Percentiles rank a stretch among this genome's conserved stretches.
Conservation (phyloP, 2,797 vertebrate genomes). For the Hephaestus fuliginosus region DNA sequence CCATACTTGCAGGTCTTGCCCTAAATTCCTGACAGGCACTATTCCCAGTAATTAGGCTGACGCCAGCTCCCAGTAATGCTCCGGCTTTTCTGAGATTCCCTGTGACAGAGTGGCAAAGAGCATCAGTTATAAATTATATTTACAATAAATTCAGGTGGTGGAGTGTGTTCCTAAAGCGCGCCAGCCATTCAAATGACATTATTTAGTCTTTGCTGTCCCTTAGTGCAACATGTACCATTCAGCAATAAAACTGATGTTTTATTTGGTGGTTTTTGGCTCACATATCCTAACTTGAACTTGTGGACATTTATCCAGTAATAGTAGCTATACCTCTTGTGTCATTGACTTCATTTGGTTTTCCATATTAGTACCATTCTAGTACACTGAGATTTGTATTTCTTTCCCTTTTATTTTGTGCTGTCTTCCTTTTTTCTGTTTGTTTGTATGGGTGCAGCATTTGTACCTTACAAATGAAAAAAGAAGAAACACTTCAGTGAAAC, state of each 20-base stretch:
- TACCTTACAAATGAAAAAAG: conserved; percentile 2
- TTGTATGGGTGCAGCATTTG: neutral
- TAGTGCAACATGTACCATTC: conserved; percentile 17
- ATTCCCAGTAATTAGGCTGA: conserved; percentile 87
- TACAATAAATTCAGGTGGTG: conserved; percentile 55
- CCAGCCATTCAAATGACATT: conserved; percentile 45
- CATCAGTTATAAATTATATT: conserved; percentile 67
- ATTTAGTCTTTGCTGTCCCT: conserved; percentile 44
- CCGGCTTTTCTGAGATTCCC: conserved; percentile 74
- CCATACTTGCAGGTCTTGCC: conserved; percentile 72
- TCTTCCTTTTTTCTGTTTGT: neutral
- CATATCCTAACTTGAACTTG: conserved; percentile 19
- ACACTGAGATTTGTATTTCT: conserved; percentile 11
- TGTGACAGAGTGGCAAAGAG: conserved; percentile 66
- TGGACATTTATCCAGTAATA: conserved; percentile 36
- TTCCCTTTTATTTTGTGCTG: conserved; percentile 9
- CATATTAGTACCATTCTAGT: neutral
- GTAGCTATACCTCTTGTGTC: conserved; percentile 17
- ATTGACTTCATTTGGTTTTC: conserved; percentile 34
- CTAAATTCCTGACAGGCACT: conserved; percentile 82
- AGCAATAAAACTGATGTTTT: conserved; percentile 40
- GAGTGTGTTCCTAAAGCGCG: conserved; percentile 22
- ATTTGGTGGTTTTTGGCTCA: conserved; percentile 33
- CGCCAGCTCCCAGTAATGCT: conserved; percentile 79
- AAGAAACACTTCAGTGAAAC: neutral